phyloP scores from a whole-genome alignment of 2,797 vertebrate species.

The Hydrocynus forskahlii region DNA sequence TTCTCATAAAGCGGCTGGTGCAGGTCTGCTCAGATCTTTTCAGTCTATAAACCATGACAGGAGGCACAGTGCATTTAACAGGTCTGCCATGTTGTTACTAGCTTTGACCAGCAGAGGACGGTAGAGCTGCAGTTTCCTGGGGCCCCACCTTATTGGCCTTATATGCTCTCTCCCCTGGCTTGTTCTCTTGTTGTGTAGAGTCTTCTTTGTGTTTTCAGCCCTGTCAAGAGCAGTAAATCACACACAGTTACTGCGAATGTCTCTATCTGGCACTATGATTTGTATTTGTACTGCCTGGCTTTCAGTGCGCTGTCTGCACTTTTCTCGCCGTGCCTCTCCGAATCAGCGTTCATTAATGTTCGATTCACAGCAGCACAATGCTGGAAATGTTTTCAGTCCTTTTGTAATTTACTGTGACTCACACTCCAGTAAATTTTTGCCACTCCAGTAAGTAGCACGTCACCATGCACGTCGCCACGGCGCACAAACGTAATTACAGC shows the following conservation, averaged over 20 bases:
- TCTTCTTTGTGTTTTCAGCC: slow-evolving; percentile 55
- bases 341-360: background rate
- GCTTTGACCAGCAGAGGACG: slow-evolving; percentile 42
- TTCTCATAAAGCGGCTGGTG: no score
- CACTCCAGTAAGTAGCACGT: background rate
- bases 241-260: slow-evolving; percentile 47
- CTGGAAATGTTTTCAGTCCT: background rate
- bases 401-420: background rate
- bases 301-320: background rate
- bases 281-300: background rate
- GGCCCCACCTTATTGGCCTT: background rate
- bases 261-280: slow-evolving; percentile 17
- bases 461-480: background rate
- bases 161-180: slow-evolving; percentile 58
- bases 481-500: background rate
- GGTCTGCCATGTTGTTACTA: slow-evolving; percentile 4
- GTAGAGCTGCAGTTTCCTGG: slow-evolving; percentile 37
- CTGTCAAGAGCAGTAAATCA: slow-evolving; percentile 52
- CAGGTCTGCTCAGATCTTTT: no score
- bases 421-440: background rate
- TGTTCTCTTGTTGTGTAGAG: slow-evolving; percentile 49
- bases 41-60: background rate
- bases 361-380: background rate
- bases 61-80: no score
- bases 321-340: background rate